Base-by-base conservation (phyloP, 2,797 vertebrate genomes). In the Esox masquinongy region DNA sequence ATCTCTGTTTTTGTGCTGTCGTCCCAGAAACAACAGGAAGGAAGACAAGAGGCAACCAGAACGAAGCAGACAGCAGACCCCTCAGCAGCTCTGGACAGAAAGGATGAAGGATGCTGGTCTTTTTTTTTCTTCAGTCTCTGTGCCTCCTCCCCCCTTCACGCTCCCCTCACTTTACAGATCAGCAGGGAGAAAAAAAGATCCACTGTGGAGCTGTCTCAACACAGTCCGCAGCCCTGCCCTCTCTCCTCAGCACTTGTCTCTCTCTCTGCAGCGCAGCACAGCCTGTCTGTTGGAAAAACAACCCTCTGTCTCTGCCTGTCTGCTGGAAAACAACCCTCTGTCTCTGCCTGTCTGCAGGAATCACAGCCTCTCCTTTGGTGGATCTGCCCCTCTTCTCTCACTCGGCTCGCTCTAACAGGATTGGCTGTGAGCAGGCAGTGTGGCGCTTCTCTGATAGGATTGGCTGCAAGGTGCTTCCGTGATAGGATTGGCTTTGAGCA, bases 351-450 rank as follows among this genome's bases (percentile, higher is more conserved):
- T 56, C 19, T 22, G 53, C 53, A 7, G n/a, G 53, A 56, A 56
- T 56, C 8, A 56, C 53, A 56, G 53, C 53, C n/a, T 56, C 19
- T 56, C 53, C 53, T 56, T 56, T 22, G 53, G 53, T 56, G n/a
- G 53, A n/a, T 56, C 17, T n/a, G 51, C 53, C 53, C 8, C 53
- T 56, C 53, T 56, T n/a, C n/a, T 56, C n/a, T 56, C 53, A 9
- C 53, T 82, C 77, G 82, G 89, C 79, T 89, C 77, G 19, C 81
- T 91, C 80, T 74, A 92, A 90, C 77, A 88, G 92, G 94, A 91
- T 93, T 92, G 94, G 91, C 80, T 87, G 92, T 87, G 93, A 91
- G 94, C 93, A 93, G 95, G 91, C 92, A 92, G 94, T 90, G 90
- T 11, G n/a, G 19, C n/a, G 19, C 53, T 56, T 19, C 19, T 43